Conservation (phyloP, 2,113 vertebrate species). For the Calyptomena viridis region DNA sequence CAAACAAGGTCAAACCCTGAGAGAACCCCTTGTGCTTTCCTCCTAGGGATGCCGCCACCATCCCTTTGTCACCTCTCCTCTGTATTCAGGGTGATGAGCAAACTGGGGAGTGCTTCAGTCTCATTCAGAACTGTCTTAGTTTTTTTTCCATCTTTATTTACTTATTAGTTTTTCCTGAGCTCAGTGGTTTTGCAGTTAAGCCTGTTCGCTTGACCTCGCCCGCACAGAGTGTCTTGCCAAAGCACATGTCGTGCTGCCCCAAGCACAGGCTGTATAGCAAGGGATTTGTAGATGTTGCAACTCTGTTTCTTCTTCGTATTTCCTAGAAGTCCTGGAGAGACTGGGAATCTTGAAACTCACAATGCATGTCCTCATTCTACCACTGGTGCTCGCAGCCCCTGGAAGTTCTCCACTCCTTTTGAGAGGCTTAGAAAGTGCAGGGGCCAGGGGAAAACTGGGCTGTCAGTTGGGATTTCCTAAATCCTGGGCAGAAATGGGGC, state of each 20-base stretch:
- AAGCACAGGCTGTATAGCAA: constrained; percentile 7
- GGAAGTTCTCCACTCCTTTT: background rate
- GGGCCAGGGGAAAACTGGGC: background rate
- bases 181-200: constrained; percentile 47
- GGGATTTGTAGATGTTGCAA: constrained; percentile 60
- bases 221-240: constrained; percentile 46
- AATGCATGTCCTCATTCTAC: background rate
- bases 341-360: background rate
- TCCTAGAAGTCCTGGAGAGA: constrained; percentile 23
- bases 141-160: background rate
- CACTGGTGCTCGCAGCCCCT: background rate
- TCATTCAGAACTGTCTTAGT: background rate
- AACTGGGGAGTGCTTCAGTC: background rate
- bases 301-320: background rate
- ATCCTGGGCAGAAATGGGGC: background rate
- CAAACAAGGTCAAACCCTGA: background rate
- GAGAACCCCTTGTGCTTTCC: background rate
- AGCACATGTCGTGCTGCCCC: constrained; percentile 59
- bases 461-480: background rate
- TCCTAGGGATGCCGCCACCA: background rate
- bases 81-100: background rate
- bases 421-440: background rate
- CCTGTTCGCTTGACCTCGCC: background rate
- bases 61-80: background rate
- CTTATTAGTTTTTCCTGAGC: constrained; percentile 17